These are phyloP conservation scores for Corythornis leucogaster DNA, from an alignment of 2,797 vertebrate species.

Conservation along the genomic window DNA sequence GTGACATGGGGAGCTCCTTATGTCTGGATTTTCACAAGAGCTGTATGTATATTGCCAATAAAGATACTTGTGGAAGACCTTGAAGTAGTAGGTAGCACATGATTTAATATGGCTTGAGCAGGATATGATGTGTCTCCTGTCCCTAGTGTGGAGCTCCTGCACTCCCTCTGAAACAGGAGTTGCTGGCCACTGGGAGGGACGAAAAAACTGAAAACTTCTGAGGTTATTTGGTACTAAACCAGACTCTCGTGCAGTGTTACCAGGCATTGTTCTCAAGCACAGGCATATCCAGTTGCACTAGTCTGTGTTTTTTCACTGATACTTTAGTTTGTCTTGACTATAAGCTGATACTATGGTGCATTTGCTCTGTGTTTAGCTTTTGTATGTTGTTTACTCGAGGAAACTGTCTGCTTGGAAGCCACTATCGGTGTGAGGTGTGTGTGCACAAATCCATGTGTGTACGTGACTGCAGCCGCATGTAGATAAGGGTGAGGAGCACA, in stretches of 20 bases:
- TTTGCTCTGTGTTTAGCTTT: too few relatives aligned
- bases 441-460: neutral
- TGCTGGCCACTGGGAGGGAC: too few relatives aligned
- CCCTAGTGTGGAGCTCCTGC: neutral
- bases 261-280: too few relatives aligned
- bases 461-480: fast-evolving
- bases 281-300: too few relatives aligned
- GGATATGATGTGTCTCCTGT: neutral
- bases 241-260: too few relatives aligned
- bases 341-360: too few relatives aligned
- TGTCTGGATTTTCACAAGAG: neutral
- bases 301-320: too few relatives aligned
- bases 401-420: too few relatives aligned
- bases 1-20: fast-evolving
- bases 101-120: neutral
- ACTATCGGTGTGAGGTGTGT: fast-evolving
- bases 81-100: neutral
- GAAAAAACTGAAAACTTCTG: too few relatives aligned
- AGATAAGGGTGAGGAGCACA: fast-evolving
- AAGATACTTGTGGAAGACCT: neutral
- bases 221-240: too few relatives aligned
- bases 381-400: too few relatives aligned
- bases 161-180: neutral
- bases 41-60: neutral
- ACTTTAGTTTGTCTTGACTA: too few relatives aligned